Evolutionary conservation across 2,888 invertebrate species (phyloP).

Genomic region (Iselma pallidipennis): DNA sequence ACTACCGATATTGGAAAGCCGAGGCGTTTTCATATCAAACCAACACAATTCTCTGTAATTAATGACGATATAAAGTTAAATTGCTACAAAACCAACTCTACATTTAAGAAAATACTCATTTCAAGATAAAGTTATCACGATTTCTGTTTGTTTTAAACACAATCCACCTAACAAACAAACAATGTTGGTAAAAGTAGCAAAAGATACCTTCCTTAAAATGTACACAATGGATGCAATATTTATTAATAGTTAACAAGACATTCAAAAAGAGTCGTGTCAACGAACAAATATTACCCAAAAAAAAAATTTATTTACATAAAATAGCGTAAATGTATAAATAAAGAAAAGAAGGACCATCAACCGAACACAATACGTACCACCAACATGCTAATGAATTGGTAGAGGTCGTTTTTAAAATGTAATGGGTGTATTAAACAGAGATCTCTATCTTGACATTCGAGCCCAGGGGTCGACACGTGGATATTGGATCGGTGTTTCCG

Average conservation of each 20-base stretch:
- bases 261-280: background rate
- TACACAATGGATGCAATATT: background rate
- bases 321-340: background rate
- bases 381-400: background rate
- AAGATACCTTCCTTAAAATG: background rate
- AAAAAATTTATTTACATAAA: background rate
- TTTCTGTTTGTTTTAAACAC: background rate
- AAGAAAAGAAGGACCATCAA: background rate
- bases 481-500: too few relatives aligned
- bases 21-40: slow-evolving; percentile 11
- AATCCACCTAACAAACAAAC: too few relatives aligned
- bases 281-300: background rate
- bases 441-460: background rate
- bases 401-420: background rate
- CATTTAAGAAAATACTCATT: too few relatives aligned
- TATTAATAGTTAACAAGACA: background rate
- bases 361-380: background rate
- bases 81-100: too few relatives aligned
- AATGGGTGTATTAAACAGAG: background rate
- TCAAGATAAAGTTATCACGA: background rate
- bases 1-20: background rate
- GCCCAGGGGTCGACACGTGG: background rate
- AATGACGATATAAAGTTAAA: slow-evolving; percentile 32
- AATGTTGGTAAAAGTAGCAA: background rate
- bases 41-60: slow-evolving; percentile 29